Conservation (phyloP, 2,113 vertebrate species). For the Antigone vipio region DNA sequence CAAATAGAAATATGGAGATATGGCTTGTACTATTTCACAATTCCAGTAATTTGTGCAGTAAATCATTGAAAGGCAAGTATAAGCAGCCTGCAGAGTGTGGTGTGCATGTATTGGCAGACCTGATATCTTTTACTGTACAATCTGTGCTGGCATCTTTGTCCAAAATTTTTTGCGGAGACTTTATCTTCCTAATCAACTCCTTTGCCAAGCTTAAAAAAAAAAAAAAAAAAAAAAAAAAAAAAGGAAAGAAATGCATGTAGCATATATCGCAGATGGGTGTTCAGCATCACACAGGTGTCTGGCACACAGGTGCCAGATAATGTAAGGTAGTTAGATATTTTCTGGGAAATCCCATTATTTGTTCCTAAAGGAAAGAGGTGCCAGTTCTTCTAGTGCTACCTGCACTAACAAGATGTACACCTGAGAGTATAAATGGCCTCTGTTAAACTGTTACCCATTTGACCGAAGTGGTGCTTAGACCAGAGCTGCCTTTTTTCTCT, state of each 20-base stretch:
- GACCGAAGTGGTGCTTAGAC: background rate
- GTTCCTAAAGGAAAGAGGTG: background rate
- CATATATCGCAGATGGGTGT: conserved; percentile 37
- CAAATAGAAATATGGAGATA: background rate
- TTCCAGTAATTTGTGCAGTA: conserved; percentile 35
- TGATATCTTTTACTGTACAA: conserved; percentile 43
- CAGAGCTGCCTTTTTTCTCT: background rate
- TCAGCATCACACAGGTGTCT: conserved; percentile 35
- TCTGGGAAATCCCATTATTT: conserved; percentile 1
- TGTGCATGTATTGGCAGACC: conserved; percentile 14
- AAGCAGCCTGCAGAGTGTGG: background rate
- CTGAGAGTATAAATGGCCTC: background rate
- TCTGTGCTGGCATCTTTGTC: conserved; percentile 56
- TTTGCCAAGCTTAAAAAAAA: conserved; percentile 32
- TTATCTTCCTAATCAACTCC: conserved; percentile 37
- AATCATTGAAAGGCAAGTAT: background rate
- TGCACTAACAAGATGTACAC: background rate
- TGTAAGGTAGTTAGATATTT: background rate
- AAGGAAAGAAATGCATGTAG: background rate
- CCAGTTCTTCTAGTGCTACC: background rate
- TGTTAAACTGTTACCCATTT: background rate
- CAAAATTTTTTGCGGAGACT: conserved; percentile 45
- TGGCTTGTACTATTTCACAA: background rate
- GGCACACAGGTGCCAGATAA: background rate
- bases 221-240: background rate